These are phyloP conservation scores for Malacoraja senta DNA, from an alignment of 2,797 vertebrate genomes.

Conservation along the genomic window DNA sequence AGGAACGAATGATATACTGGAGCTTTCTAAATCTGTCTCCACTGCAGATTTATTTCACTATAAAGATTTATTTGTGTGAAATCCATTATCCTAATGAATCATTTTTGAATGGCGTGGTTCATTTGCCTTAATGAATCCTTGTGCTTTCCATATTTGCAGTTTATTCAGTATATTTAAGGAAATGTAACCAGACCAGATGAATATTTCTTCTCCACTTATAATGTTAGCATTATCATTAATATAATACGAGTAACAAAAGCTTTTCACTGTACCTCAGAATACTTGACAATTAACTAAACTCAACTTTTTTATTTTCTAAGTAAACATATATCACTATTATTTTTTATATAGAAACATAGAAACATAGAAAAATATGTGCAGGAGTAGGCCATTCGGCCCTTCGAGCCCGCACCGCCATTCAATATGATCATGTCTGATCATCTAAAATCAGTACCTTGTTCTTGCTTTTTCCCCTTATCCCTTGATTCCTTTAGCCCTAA, in stretches of 20 bases:
- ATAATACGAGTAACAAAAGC: no score
- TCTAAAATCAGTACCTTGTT: no score
- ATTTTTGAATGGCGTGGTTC: neutral
- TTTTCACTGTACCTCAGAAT: no score
- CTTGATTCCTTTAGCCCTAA: no score
- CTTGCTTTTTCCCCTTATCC: no score
- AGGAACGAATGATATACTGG: neutral
- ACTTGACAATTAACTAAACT: no score
- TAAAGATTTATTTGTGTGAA: neutral
- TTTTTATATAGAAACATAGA: neutral
- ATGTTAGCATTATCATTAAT: neutral
- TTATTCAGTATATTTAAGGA: constrained; percentile 25
- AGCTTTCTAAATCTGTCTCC: neutral
- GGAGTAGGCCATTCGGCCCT: no score
- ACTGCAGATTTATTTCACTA: neutral
- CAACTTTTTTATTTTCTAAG: neutral
- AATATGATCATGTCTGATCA: no score
- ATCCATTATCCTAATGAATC: neutral
- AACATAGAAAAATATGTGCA: no score
- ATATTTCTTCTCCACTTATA: neutral
- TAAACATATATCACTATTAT: neutral
- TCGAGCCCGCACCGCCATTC: no score
- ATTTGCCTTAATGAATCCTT: neutral
- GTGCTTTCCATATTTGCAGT: neutral
- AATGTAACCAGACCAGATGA: neutral